Percentiles rank a stretch among this genome's conserved stretches.
These are phyloP conservation scores for Lophius piscatorius DNA, from an alignment of 2,113 vertebrate species.

Conservation along the genomic window DNA sequence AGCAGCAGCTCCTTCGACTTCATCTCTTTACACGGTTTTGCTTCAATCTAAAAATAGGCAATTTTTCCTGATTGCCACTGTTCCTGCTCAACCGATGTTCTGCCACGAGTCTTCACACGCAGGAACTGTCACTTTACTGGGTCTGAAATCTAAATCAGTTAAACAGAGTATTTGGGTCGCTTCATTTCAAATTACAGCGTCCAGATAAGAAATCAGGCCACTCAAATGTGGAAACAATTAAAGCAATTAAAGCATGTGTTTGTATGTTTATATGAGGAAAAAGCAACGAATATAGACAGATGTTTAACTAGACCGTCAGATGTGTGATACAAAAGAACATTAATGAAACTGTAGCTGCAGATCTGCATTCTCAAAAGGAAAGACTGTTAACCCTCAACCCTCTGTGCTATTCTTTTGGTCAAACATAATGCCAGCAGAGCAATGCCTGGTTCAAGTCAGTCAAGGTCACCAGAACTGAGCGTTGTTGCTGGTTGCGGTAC, in stretches of 20 bases:
- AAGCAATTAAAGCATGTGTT: not conserved
- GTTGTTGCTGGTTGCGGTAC: not conserved
- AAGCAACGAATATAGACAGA: too few relatives aligned
- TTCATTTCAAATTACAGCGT: not conserved
- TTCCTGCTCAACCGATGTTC: slow-evolving; percentile 15
- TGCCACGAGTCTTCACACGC: not conserved
- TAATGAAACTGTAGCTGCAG: too few relatives aligned
- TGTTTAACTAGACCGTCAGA: too few relatives aligned
- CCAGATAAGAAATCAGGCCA: not conserved
- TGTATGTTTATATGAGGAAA: too few relatives aligned
- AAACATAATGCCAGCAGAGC: not conserved
- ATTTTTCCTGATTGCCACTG: slow-evolving; percentile 12
- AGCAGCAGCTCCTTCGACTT: slow-evolving; percentile 28
- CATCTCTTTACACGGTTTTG: slow-evolving; percentile 3
- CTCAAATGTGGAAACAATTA: not conserved
- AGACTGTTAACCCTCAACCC: too few relatives aligned
- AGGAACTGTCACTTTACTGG: slow-evolving; percentile 40
- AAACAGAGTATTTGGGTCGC: not conserved
- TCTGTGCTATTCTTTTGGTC: too few relatives aligned
- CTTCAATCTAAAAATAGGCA: slow-evolving; percentile 46
- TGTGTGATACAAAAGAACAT: too few relatives aligned
- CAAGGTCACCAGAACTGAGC: slow-evolving; percentile 15
- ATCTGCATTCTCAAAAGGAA: too few relatives aligned
- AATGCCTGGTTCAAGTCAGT: slow-evolving; percentile 9
- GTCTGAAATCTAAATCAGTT: slow-evolving; percentile 3